These are phyloP conservation scores for Anoncus sp. DNA, from an alignment of 2,888 invertebrate species.

Conservation along the genomic window DNA sequence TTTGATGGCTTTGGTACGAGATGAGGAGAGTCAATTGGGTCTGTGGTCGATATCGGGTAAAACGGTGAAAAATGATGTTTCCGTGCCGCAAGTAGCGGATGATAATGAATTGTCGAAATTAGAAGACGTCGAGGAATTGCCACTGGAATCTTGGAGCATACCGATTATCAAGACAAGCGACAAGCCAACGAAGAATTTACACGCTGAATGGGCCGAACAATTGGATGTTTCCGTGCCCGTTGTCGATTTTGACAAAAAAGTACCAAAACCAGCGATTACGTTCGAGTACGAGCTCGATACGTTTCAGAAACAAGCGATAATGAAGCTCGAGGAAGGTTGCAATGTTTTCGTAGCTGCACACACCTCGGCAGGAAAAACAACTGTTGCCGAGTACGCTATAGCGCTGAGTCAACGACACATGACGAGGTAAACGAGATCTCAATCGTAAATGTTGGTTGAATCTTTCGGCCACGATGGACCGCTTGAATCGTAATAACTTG, in stretches of 20 bases:
- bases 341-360: constrained; percentile 99
- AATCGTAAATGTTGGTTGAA: too few relatives aligned
- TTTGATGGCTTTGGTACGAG: constrained; percentile 86
- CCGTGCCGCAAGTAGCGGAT: constrained; percentile 70
- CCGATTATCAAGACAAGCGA: constrained; percentile 89
- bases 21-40: constrained; percentile 86
- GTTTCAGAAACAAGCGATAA: constrained; percentile 98
- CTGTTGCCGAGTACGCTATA: constrained; percentile 99
- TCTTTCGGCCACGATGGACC: too few relatives aligned
- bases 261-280: constrained; percentile 93
- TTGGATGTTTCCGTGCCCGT: constrained; percentile 93
- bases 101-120: constrained; percentile 54
- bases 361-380: constrained; percentile 99
- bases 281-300: constrained; percentile 97
- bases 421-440: constrained; percentile 88
- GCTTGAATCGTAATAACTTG: too few relatives aligned
- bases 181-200: constrained; percentile 81
- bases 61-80: constrained; percentile 44
- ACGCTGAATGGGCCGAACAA: constrained; percentile 94
- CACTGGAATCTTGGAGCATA: constrained; percentile 78
- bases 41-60: constrained; percentile 72
- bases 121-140: constrained; percentile 60
- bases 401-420: constrained; percentile 96
- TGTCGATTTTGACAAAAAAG: constrained; percentile 90
- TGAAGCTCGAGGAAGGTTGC: constrained; percentile 96